Evolutionary conservation across 2,888 invertebrate genomes (phyloP), one percentile per base, ranked within the genome.

Genomic region (Leucoptera coffeella): DNA sequence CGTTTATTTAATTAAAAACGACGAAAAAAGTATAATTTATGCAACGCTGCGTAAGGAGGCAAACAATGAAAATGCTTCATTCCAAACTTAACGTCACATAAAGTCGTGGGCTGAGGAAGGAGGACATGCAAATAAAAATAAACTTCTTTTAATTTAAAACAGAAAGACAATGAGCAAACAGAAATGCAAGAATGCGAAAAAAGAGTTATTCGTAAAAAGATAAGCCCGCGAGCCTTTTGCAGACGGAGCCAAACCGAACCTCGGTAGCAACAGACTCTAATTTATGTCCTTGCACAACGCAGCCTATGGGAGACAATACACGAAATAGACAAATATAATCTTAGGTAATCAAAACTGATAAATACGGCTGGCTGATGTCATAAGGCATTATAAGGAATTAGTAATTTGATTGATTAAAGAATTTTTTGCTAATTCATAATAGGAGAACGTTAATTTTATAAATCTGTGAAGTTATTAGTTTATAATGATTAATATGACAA

Each of bases 111-210:
- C 54, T n/a, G n/a, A n/a, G n/a, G n/a, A 53, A 60, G 42, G 46
- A 47, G 50, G 56, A 62, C 58, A 48, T 45, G 45, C 41, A 41
- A 51, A 57, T 51, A 55, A 59, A 60, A 59, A 53, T 45, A 43
- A 46, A 54, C 20, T 58, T 58, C 61, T 61, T 60, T 50, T 10
- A 54, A 58, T 58, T 62, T 57, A 57, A 65, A 53, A 39, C 49
- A 45, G 47, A 48, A 55, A 62, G 61, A 65, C 67, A 65, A 65
- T 64, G 67, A 67, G 53, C 62, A 59, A 65, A 62, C 61, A 58
- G 60, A 62, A 60, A 54, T 62, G 62, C 54, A 36, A 53, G 65
- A 64, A 69, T 65, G 64, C 60, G 65, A 69, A 67, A 65, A 50
- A 53, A 61, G 47, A 37, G 39, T 38, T 41, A 50, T n/a, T n/a